Conservation (phyloP, 2,888 invertebrate genomes). For the Philereme vetulata region DNA sequence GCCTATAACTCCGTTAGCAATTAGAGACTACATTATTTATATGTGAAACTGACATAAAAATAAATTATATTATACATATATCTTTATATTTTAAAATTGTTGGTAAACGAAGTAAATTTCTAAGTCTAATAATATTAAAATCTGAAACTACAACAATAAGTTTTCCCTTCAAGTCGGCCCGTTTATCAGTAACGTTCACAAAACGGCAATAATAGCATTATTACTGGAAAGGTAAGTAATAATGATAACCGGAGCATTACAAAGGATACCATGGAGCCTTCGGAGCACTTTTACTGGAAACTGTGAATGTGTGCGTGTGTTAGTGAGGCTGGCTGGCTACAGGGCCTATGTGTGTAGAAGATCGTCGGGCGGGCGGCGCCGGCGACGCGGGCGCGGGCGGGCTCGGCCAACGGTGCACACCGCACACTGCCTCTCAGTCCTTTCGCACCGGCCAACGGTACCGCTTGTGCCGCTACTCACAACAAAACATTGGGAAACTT, state of each 20-base stretch:
- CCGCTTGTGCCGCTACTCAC: constrained; percentile 79
- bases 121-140: constrained; percentile 11
- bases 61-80: neutral
- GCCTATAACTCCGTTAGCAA: neutral
- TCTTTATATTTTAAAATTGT: neutral
- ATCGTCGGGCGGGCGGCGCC: constrained; percentile 62
- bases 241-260: constrained; percentile 34
- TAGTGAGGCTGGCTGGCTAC: constrained; percentile 38
- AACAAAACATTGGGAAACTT: constrained; percentile 76
- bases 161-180: constrained; percentile 19
- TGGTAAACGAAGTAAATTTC: neutral
- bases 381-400: constrained; percentile 76
- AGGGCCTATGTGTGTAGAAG: constrained; percentile 56
- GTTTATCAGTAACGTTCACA: constrained; percentile 27
- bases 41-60: neutral
- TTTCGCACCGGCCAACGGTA: constrained; percentile 82
- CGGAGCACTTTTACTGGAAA: constrained; percentile 80
- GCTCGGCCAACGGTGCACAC: constrained; percentile 78
- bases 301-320: constrained; percentile 62
- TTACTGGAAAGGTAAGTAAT: constrained; percentile 45
- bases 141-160: constrained; percentile 19
- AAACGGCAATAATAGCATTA: constrained; percentile 38
- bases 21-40: neutral
- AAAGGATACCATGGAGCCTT: constrained; percentile 50
- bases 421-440: constrained; percentile 79